Evolutionary conservation across 2,888 invertebrate species (phyloP).

Genomic region (Nemotelus pantherinus): DNA sequence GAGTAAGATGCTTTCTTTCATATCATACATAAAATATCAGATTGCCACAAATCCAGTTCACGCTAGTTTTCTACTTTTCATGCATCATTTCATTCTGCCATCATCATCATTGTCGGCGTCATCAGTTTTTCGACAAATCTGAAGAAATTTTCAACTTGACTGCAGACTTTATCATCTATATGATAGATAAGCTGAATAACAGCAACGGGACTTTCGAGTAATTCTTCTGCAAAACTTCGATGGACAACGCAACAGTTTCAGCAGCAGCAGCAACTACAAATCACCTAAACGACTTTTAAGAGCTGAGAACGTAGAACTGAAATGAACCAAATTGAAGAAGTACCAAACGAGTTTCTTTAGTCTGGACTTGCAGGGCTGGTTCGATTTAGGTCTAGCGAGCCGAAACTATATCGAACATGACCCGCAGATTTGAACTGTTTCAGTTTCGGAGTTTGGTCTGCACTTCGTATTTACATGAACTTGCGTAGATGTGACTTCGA

Average conservation of each 20-base stretch:
- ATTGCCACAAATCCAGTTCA: not conserved
- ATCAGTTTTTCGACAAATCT: conserved; percentile 14
- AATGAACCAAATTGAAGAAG: no score
- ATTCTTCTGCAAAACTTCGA: no score
- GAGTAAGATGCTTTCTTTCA: not conserved
- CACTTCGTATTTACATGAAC: conserved; percentile 8
- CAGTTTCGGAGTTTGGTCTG: not conserved
- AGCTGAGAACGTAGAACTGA: no score
- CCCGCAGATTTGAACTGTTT: not conserved
- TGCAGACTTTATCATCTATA: not conserved
- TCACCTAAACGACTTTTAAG: no score
- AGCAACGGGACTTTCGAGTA: not conserved
- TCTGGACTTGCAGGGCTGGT: not conserved
- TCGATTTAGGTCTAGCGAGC: conserved; percentile 7
- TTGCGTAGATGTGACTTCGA: conserved; percentile 1
- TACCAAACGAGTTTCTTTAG: no score
- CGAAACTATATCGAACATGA: not conserved
- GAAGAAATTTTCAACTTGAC: conserved; percentile 7
- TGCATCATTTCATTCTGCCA: not conserved
- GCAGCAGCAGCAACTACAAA: no score
- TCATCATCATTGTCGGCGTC: not conserved
- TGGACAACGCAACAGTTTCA: no score
- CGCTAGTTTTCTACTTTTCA: conserved; percentile 1
- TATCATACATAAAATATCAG: not conserved
- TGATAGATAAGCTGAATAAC: not conserved